Conservation (phyloP, 1,140 invertebrate species). For the Drosophila watanabei region DNA sequence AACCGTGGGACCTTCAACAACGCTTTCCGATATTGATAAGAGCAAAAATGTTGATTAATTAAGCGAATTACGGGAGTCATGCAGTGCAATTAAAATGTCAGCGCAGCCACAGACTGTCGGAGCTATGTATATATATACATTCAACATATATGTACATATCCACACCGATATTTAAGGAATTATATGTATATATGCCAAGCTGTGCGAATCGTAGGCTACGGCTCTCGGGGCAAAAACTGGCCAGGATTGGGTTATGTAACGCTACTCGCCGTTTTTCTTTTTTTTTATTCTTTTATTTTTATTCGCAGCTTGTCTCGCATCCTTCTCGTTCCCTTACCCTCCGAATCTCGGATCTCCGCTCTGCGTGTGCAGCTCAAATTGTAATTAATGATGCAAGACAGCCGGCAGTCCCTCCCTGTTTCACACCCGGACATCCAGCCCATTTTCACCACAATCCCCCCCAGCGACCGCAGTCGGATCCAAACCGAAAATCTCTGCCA, state of each 20-base stretch:
- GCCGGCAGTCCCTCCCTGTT: slow-evolving; percentile 36
- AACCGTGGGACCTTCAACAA: slow-evolving; percentile 24
- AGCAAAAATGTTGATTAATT: slow-evolving; percentile 77
- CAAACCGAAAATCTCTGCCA: slow-evolving; percentile 58
- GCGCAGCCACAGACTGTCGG: slow-evolving; percentile 51
- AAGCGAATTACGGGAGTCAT: slow-evolving; percentile 80
- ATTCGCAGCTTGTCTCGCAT: slow-evolving; percentile 41
- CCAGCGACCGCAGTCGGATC: slow-evolving; percentile 46
- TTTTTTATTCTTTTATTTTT: slow-evolving; percentile 24
- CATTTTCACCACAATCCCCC: slow-evolving; percentile 24
- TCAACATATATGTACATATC: neutral
- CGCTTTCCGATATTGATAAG: slow-evolving; percentile 45
- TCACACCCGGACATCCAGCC: slow-evolving; percentile 26
- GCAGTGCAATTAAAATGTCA: slow-evolving; percentile 83
- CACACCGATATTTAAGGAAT: slow-evolving; percentile 10
- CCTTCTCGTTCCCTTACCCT: slow-evolving; percentile 5
- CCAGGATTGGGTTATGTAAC: slow-evolving; percentile 54
- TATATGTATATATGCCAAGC: neutral
- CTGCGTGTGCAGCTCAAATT: slow-evolving; percentile 74
- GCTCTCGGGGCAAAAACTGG: slow-evolving; percentile 7
- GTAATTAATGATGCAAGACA: slow-evolving; percentile 84
- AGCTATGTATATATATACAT: neutral
- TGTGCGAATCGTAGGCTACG: slow-evolving; percentile 27
- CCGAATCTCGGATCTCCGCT: slow-evolving; percentile 28
- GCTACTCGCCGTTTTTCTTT: slow-evolving; percentile 12